Evolutionary conservation across 2,113 vertebrate species (phyloP).

Genomic region (Balaenoptera acutorostrata): DNA sequence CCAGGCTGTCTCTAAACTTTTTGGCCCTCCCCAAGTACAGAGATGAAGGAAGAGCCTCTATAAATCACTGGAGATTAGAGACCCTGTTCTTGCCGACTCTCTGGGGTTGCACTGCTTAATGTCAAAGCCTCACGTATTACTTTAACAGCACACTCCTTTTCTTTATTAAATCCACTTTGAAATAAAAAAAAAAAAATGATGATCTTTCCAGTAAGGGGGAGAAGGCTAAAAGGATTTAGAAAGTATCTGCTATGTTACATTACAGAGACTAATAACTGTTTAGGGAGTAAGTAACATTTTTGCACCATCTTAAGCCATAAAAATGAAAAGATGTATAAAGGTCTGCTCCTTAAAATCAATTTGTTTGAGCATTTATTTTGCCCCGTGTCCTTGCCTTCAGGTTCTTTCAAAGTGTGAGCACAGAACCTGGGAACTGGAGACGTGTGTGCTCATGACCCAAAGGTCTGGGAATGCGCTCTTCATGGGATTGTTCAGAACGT

Average conservation of each 20-base stretch:
- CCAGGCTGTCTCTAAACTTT: constrained; percentile 98
- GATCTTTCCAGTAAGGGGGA: constrained; percentile 89
- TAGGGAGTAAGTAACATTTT: constrained; percentile 86
- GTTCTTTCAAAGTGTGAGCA: constrained; percentile 17
- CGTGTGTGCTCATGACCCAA: neutral
- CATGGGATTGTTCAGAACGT: neutral
- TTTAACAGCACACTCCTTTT: constrained; percentile 92
- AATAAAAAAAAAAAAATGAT: constrained; percentile 87
- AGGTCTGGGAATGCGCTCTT: neutral
- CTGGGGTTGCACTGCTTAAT: constrained; percentile 94
- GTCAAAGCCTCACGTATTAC: constrained; percentile 93
- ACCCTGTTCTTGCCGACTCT: constrained; percentile 90
- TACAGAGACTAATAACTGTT: constrained; percentile 88
- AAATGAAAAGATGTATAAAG: constrained; percentile 76
- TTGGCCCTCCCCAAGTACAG: constrained; percentile 91
- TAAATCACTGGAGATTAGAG: constrained; percentile 99
- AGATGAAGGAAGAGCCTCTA: constrained; percentile 94
- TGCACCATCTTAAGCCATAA: constrained; percentile 82
- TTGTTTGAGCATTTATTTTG: constrained; percentile 60
- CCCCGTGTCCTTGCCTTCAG: neutral
- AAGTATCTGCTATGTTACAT: constrained; percentile 90
- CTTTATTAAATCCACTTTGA: constrained; percentile 93
- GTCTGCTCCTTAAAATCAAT: constrained; percentile 72
- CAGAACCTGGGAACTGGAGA: constrained; percentile 18
- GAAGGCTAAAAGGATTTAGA: constrained; percentile 89